These are phyloP conservation scores for Tachina lurida DNA, from an alignment of 2,888 invertebrate genomes.

Conservation along the genomic window DNA sequence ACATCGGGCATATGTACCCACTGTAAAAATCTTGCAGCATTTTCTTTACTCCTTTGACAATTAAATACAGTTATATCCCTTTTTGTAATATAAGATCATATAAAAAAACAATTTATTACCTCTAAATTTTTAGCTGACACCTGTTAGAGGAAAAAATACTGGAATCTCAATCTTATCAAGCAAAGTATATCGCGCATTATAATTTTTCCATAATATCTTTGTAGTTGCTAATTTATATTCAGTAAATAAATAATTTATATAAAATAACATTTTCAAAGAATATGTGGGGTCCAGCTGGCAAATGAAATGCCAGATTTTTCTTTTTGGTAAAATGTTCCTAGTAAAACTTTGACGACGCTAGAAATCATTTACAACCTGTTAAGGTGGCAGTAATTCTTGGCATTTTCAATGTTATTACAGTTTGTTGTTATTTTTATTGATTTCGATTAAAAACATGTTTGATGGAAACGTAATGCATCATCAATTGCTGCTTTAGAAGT, in stretches of 20 bases:
- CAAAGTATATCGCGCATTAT: no score
- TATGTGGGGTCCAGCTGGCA: conserved; percentile 54
- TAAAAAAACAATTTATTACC: no score
- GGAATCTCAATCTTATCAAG: no score
- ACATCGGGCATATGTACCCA: no score
- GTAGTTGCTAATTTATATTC: background rate
- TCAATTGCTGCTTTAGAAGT: conserved; percentile 33
- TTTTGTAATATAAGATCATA: no score
- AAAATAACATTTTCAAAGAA: background rate
- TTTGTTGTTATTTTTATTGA: conserved; percentile 48
- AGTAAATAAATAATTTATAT: background rate
- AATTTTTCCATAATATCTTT: background rate
- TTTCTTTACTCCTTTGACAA: no score
- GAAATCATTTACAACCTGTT: conserved; percentile 52
- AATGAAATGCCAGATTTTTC: conserved; percentile 47
- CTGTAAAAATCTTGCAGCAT: no score
- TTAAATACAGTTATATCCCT: no score
- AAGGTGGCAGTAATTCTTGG: conserved; percentile 43
- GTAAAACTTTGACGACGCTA: background rate
- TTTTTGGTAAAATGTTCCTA: conserved; percentile 20
- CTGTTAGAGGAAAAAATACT: no score
- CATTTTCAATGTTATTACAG: conserved; percentile 18
- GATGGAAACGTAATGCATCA: conserved; percentile 58
- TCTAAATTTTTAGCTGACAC: no score
- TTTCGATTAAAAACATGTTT: conserved; percentile 65